phyloP scores from a whole-genome alignment of 2,113 vertebrate species.

The Haliaeetus leucogaster region DNA sequence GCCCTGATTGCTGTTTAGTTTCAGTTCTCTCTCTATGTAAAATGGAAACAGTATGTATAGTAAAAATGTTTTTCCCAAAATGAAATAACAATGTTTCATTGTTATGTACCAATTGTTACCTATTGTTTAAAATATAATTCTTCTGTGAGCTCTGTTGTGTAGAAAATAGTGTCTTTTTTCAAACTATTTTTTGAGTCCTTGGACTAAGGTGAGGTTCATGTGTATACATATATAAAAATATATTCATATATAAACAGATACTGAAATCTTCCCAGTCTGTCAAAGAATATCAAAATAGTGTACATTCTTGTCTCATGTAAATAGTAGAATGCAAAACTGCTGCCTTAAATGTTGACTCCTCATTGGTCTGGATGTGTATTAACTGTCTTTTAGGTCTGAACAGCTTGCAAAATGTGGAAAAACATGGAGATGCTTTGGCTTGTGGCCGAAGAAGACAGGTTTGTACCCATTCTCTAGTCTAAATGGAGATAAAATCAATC shows the following conservation, averaged over 20 bases:
- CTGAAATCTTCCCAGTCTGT: background rate
- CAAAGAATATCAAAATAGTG: background rate
- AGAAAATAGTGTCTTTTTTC: background rate
- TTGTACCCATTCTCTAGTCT: background rate
- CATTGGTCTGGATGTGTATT: background rate
- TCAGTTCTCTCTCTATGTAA: background rate
- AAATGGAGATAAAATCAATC: background rate
- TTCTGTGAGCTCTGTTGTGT: background rate
- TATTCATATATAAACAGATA: background rate
- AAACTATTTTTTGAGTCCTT: background rate
- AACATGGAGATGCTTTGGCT: background rate
- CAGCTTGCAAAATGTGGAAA: background rate
- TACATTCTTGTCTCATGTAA: background rate
- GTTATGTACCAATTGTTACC: background rate
- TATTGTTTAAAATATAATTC: background rate
- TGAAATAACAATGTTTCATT: background rate
- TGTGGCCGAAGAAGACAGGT: conserved; percentile 35
- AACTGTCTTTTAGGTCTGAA: conserved; percentile 9
- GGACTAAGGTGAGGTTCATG: background rate
- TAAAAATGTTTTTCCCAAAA: background rate
- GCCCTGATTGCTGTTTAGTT: background rate
- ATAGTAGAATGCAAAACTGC: background rate
- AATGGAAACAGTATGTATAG: background rate
- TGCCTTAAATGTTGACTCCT: background rate
- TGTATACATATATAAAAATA: background rate